phyloP scores from a whole-genome alignment of 2,113 vertebrate genomes.

The Paratilapia polleni region DNA sequence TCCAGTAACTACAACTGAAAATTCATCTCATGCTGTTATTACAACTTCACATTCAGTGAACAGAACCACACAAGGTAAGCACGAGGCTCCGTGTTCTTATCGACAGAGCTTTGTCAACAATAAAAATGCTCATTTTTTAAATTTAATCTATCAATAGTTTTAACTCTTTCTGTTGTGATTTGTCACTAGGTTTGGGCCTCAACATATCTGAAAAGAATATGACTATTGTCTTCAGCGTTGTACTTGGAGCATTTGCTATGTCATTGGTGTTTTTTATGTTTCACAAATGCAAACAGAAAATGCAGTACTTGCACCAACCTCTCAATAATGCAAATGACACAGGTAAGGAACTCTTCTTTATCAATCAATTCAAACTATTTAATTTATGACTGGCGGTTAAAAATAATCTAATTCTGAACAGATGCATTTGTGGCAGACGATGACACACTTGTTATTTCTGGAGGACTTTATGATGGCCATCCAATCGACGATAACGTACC shows the following conservation, averaged over 20 bases:
- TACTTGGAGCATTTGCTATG: slow-evolving; percentile 68
- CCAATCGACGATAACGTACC: slow-evolving; percentile 62
- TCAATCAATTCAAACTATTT: background rate
- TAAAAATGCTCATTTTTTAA: background rate
- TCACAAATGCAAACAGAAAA: slow-evolving; percentile 70
- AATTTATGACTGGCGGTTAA: background rate
- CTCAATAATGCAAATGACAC: slow-evolving; percentile 69
- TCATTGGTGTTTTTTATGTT: slow-evolving; percentile 59
- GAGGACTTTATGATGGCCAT: slow-evolving; percentile 80
- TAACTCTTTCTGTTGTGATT: background rate
- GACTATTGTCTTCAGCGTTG: slow-evolving; percentile 76
- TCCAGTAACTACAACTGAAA: slow-evolving; percentile 11
- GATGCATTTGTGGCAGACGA: slow-evolving; percentile 67
- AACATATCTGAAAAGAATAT: slow-evolving; percentile 72
- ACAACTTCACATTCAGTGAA: background rate
- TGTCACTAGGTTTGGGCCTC: slow-evolving; percentile 42
- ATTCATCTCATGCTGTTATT: slow-evolving; percentile 17
- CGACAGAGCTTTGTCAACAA: background rate
- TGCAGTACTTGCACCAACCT: slow-evolving; percentile 79
- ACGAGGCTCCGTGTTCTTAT: background rate
- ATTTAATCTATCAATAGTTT: no score
- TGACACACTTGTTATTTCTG: slow-evolving; percentile 79
- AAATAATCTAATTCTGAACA: slow-evolving; percentile 46
- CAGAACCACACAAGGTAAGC: slow-evolving; percentile 48
- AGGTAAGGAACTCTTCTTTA: slow-evolving; percentile 57